Percentiles rank a stretch among this genome's conserved stretches.
phyloP scores from a whole-genome alignment of 2,113 vertebrate species.

The Columbina picui region DNA sequence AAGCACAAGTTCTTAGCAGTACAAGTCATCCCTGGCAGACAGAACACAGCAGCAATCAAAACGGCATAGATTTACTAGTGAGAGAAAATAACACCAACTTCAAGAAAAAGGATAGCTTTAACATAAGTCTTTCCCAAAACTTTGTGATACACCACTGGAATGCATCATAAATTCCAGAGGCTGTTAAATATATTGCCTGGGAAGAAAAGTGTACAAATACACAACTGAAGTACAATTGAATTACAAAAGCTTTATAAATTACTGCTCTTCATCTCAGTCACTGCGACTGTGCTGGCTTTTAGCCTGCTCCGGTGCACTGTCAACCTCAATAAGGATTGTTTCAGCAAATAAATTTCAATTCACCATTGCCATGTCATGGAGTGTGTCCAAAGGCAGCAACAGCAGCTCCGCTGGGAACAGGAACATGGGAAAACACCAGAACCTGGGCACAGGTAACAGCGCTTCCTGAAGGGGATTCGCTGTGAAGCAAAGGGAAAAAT shows the following conservation, averaged over 20 bases:
- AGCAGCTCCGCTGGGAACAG: background rate
- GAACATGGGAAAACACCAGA: background rate
- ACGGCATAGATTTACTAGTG: background rate
- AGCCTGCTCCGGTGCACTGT: background rate
- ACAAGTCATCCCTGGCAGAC: background rate
- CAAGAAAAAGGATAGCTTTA: background rate
- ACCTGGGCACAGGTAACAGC: background rate
- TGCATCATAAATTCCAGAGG: background rate
- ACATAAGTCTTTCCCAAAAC: background rate
- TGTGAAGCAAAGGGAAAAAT: background rate
- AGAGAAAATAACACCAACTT: background rate
- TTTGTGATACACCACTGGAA: background rate
- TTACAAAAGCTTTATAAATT: background rate
- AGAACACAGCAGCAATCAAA: background rate
- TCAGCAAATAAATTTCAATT: background rate
- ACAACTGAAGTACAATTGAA: background rate
- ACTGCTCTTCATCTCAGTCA: background rate
- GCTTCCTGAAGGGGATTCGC: background rate
- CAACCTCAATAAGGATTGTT: background rate
- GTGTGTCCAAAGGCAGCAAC: background rate
- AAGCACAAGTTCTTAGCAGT: background rate
- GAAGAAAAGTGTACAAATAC: conserved; percentile 2
- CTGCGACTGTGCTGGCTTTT: background rate
- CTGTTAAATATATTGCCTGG: background rate
- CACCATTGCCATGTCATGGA: background rate